These are phyloP conservation scores for Champsocephalus gunnari DNA, from an alignment of 2,797 vertebrate species.

Conservation along the genomic window DNA sequence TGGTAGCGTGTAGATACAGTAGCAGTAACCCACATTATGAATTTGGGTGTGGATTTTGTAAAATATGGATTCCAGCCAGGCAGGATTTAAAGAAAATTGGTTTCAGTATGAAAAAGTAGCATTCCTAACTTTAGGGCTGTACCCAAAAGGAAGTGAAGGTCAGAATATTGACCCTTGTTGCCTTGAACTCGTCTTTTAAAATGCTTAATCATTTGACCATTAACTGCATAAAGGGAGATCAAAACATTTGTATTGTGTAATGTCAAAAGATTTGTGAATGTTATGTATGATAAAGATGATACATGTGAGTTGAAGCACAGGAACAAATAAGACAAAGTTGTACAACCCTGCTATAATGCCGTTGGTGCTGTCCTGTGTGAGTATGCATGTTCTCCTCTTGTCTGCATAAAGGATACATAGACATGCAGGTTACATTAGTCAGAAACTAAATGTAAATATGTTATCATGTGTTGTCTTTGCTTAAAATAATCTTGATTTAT, in stretches of 20 bases:
- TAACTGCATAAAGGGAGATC: not conserved
- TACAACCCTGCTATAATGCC: not conserved
- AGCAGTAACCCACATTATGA: not conserved
- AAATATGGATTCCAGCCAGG: not conserved
- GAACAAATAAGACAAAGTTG: not conserved
- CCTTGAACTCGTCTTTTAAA: conserved; percentile 5
- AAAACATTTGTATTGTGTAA: not conserved
- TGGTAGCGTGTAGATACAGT: not conserved
- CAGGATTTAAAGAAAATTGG: not conserved
- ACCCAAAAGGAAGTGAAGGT: not conserved
- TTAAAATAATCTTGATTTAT: no score
- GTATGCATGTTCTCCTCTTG: not conserved
- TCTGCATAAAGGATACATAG: not conserved
- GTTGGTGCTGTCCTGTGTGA: not conserved
- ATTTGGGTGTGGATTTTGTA: not conserved
- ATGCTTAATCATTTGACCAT: not conserved
- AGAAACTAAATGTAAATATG: not conserved
- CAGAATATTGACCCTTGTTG: not conserved
- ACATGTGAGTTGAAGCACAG: not conserved
- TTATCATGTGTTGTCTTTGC: no score
- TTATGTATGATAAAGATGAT: not conserved
- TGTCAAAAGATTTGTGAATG: not conserved
- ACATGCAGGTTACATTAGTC: not conserved
- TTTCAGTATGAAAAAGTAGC: not conserved
- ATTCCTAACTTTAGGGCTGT: not conserved